Base-by-base conservation (phyloP, 37 sponge, comb jelly and placozoan species). In the Petrosia ficiformis region DNA sequence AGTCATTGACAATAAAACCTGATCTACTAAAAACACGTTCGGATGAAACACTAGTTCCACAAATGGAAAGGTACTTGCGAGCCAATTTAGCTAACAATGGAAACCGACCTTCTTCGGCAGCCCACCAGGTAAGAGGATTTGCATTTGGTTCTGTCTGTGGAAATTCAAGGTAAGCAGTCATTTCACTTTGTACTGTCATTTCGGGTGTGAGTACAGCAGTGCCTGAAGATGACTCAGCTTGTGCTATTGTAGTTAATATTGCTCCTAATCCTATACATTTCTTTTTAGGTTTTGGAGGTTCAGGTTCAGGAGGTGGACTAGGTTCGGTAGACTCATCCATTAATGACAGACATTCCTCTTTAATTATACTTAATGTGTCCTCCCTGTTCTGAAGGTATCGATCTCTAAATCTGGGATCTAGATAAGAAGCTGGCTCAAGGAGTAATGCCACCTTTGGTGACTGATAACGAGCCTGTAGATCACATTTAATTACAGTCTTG, bases 321-420 rank as follows among this genome's bases (percentile, higher is more conserved):
- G n/a, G n/a, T n/a, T n/a, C n/a, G n/a, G n/a, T n/a, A n/a, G n/a
- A n/a, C n/a, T 42, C 24, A 44, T 5, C 4, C 5, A 42, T 44
- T 25, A 6, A 6, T 16, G 31, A 60, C 16, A 48, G 6, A 30
- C 68, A 65, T 42, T 77, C 54, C 21, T 66, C 68, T 37, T 66
- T 77, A 31, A 77, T 77, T 42, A 34, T 4, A 32, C 14, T 19
- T 57, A 67, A 29, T 39, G 59, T 66, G 44, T 42, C 33, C 44
- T 66, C 68, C 67, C 28, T 77, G 37, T 77, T 57, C 22, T 66
- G 68, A 32, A 77, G 44, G 78, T 66, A 42, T 34, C 36, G 69
- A 67, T 77, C 78, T 66, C 67, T 77, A 57, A 77, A 77, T 67
- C 78, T 66, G 48, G 78, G 78, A 57, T 77, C 78, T 14, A 77